phyloP scores from a whole-genome alignment of 2,113 vertebrate genomes.

The Sakesphorus luctuosus region DNA sequence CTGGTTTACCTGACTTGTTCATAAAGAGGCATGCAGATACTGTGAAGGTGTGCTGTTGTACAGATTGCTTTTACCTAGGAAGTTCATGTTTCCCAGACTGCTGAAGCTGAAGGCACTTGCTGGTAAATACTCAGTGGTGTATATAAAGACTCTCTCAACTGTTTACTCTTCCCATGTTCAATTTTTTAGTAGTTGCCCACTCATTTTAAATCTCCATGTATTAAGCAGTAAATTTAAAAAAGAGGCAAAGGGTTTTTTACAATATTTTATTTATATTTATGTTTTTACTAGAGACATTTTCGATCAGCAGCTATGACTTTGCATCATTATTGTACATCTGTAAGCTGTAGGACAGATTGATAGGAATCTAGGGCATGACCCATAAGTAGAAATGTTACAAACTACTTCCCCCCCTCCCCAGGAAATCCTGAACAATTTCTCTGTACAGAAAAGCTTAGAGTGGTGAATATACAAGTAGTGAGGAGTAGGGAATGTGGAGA shows the following conservation, averaged over 20 bases:
- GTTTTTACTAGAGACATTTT: neutral
- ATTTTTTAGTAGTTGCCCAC: neutral
- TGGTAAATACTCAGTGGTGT: neutral
- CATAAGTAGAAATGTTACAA: neutral
- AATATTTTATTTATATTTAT: neutral
- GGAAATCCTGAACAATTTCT: neutral
- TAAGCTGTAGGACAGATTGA: neutral
- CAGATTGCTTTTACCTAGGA: neutral
- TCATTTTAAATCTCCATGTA: neutral
- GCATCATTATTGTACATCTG: neutral
- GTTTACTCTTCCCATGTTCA: neutral
- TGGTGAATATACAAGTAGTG: neutral
- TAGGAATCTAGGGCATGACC: fast-evolving
- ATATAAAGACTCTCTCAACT: neutral
- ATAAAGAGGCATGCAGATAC: neutral
- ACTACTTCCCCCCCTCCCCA: neutral
- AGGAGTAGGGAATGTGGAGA: neutral
- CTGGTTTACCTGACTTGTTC: neutral
- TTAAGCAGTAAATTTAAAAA: neutral
- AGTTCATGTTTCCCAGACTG: neutral
- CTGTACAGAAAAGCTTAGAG: neutral
- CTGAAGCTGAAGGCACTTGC: neutral
- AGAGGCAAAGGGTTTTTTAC: neutral
- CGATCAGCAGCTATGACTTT: neutral
- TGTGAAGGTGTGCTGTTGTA: fast-evolving